phyloP scores from a whole-genome alignment of 2,797 vertebrate species.

The Chrosomus eos region DNA sequence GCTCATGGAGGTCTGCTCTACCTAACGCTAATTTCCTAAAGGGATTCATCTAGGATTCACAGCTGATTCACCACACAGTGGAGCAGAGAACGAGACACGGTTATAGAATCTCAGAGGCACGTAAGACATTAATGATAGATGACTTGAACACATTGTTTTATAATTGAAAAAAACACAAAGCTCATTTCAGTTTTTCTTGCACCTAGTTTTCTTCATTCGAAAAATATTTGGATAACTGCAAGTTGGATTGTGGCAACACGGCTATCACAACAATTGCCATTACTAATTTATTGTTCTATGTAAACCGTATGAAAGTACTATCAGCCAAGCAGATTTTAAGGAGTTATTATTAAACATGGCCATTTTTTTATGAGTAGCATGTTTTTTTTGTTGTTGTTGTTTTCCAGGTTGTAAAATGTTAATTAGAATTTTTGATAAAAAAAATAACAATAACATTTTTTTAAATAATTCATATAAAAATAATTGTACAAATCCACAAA shows the following conservation, averaged over 20 bases:
- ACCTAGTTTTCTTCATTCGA: background rate
- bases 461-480: too few species aligned
- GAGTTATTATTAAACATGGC: too few species aligned
- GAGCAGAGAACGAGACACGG: background rate
- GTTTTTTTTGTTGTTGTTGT: too few species aligned
- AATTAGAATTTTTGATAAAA: too few species aligned
- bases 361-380: too few species aligned
- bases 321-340: too few species aligned
- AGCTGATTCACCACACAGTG: conserved; percentile 20
- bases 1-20: conserved; percentile 70
- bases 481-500: background rate
- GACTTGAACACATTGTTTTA: background rate
- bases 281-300: background rate
- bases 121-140: conserved; percentile 11
- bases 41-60: conserved; percentile 60
- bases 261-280: background rate
- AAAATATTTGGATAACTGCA: background rate
- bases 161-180: too few species aligned
- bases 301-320: background rate
- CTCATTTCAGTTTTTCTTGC: background rate
- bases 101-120: conserved; percentile 5
- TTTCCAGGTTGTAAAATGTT: too few species aligned
- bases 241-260: background rate
- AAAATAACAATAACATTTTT: too few species aligned
- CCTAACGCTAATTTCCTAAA: conserved; percentile 67